These are phyloP conservation scores for Embiotoca jacksoni DNA, from an alignment of 2,113 vertebrate genomes.

Conservation along the genomic window DNA sequence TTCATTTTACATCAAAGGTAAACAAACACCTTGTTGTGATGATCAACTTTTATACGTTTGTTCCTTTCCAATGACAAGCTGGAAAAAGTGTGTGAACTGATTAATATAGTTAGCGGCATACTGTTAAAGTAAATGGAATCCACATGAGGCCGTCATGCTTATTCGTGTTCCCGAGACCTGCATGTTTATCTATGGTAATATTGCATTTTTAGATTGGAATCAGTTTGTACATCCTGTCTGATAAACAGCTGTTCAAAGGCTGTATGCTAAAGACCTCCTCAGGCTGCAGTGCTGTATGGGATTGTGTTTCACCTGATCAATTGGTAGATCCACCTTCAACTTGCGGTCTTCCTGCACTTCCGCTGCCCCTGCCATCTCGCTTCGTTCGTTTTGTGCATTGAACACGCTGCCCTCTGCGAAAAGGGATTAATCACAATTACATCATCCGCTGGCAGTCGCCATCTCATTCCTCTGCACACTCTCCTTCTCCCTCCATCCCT, in stretches of 20 bases:
- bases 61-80: neutral
- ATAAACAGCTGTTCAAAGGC: conserved; percentile 31
- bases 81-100: conserved; percentile 27
- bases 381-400: conserved; percentile 77
- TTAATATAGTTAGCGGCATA: neutral
- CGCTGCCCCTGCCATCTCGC: conserved; percentile 68
- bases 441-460: conserved; percentile 68
- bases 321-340: conserved; percentile 77
- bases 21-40: conserved; percentile 28
- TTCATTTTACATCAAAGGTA: conserved; percentile 16
- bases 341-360: conserved; percentile 76
- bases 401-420: conserved; percentile 81
- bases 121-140: neutral
- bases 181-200: neutral
- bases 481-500: conserved; percentile 42
- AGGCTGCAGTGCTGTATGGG: conserved; percentile 5
- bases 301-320: conserved; percentile 75
- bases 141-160: neutral
- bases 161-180: neutral
- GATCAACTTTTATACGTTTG: conserved; percentile 8
- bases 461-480: conserved; percentile 60
- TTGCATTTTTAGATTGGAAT: conserved; percentile 30
- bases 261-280: conserved; percentile 18
- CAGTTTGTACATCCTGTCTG: conserved; percentile 31
- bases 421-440: conserved; percentile 85